Evolutionary conservation across 2,888 invertebrate species (phyloP), one percentile per base, ranked within the genome.

Genomic region (Gandaritis pyraliata): DNA sequence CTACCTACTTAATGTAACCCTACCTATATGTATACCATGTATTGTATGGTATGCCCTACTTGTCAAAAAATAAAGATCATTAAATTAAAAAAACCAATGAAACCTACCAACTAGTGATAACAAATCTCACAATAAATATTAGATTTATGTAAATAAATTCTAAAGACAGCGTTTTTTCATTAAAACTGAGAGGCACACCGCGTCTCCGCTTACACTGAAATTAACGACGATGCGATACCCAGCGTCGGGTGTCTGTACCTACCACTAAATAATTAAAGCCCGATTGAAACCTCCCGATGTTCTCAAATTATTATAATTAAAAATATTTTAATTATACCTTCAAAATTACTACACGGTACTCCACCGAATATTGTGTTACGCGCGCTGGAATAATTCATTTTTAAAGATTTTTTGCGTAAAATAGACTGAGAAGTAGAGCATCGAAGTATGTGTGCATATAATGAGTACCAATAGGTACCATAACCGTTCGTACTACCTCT

Each of bases 241-340:
- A 69, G 81, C 76, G 61, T 85, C 83, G 75, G 78, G 74, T 84
- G 76, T 79, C 80, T 71, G 61, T n/a, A 23, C 23, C 5, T 76
- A 81, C 76, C 83, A 84, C 79, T 79, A 79, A 82, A 83, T 85
- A 84, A 85, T 85, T 85, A 85, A 84, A 82, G 76, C 72, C 76
- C 81, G 76, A 85, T 84, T 76, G 83, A 83, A 84, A 79, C 85
- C 85, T 75, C 70, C n/a, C 77, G 75, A 77, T 77, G 77, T 80
- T 83, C 85, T 83, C 82, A 83, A 83, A 83, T 85, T 83, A 79
- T 83, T 50, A 77, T 82, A 84, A 84, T 85, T 85, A 83, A 83
- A 83, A 82, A 80, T 79, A 79, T 81, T 83, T 83, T 83, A 83
- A 84, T 83, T 85, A 83, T 75, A 75, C 71, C 66, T 68, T 66